Evolutionary conservation across 2,797 vertebrate genomes (phyloP), one percentile per base, ranked within the genome.

Genomic region (Bovichtus variegatus): DNA sequence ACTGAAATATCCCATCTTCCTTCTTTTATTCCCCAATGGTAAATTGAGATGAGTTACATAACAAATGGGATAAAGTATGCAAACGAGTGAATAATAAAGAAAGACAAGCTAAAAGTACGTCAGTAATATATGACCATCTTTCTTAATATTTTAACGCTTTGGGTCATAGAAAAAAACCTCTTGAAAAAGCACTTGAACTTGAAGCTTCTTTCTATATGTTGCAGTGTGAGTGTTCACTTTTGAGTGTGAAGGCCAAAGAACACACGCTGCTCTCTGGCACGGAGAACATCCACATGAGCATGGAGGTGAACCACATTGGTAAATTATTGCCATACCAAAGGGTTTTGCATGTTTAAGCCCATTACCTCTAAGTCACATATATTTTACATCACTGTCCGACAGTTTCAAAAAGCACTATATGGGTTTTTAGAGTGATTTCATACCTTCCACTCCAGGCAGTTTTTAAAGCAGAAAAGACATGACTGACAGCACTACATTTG

Each of bases 371-470:
- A 46, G 66, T 72, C 66, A 46, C 47, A 65, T 60, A 7, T 11
- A 71, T 74, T 69, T 78, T 21, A 64, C 40, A 69, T 72, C 77
- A 75, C 29, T 51, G 66, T 72, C 67, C 75, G 40, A 0, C 15
- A 40, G 6, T 51, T 81, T 62, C 71, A 31, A 78, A n/a, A 47
- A 43, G 43, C 9, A 29, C 18, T 23, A 15, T 1, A 34, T 25
- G 1, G 0, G 4, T 46, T 57, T 60, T 47, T 12, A 31, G 5
- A 67, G 9, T 1, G 18, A 63, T 69, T 54, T 44, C 12, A 46
- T n/a, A 19, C 25, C 25, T 31, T 67, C 25, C 34, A 34, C 31
- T 34, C 7, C 21, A 18, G 13, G 19, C 64, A 34, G 47, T 70
- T 74, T 15, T 36, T 15, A 40, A 19, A 23, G 6, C 40, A 43